Conservation (phyloP, 2,888 invertebrate species). For the Watsonalla cultraria region DNA sequence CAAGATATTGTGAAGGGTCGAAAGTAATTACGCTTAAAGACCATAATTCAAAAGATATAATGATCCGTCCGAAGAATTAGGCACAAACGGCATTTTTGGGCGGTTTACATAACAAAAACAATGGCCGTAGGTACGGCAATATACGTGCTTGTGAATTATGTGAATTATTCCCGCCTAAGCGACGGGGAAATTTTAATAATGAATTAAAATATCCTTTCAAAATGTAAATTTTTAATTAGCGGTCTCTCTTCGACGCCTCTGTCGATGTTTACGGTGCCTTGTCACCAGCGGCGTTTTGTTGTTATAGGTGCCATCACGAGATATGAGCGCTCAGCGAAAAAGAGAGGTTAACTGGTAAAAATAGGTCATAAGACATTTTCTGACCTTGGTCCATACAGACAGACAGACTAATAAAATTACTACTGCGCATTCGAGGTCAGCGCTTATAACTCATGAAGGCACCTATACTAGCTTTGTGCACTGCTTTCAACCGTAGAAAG, state of each 20-base stretch:
- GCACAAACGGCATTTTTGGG: constrained; percentile 33
- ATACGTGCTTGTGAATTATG: constrained; percentile 53
- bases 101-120: constrained; percentile 58
- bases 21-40: constrained; percentile 61
- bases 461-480: no score
- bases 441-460: no score
- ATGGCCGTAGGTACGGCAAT: constrained; percentile 31
- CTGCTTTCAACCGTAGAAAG: no score
- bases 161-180: constrained; percentile 54
- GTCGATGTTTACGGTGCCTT: background rate
- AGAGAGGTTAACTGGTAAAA: no score
- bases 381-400: no score
- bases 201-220: constrained; percentile 70
- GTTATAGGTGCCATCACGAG: background rate
- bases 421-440: no score
- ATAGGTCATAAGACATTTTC: no score
- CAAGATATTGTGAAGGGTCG: constrained; percentile 33
- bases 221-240: constrained; percentile 76
- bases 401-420: no score
- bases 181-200: constrained; percentile 74
- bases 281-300: background rate
- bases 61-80: constrained; percentile 60
- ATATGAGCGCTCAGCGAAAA: background rate
- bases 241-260: constrained; percentile 24
- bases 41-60: constrained; percentile 67